Base-by-base conservation (phyloP, 1,140 invertebrate genomes). In the Drosophila subobscura region DNA sequence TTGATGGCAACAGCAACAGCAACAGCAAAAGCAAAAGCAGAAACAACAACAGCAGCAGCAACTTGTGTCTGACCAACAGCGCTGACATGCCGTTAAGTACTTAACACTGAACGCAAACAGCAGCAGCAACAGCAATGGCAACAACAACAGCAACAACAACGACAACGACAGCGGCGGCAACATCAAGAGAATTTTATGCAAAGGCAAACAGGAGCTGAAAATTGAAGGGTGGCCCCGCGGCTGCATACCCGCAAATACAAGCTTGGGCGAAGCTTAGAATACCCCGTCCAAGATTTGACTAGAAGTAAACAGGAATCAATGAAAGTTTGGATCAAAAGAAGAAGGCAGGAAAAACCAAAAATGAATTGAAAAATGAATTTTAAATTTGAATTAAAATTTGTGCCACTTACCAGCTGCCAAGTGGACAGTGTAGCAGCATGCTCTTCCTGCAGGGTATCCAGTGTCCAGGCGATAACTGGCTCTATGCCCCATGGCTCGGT, bases 91-190 rank as follows among this genome's bases (percentile, higher is more conserved):
- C 66, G 76, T 85, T 85, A 84, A 83, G 79, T 74, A 79, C 72
- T 85, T 83, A 85, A 83, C 80, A 79, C 79, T 66, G 72, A 66
- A 58, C 61, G 72, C 79, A 83, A 83, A 83, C 71, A 85, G 61
- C 57, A 68, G 59, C 53, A 44, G 52, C 16, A 65, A 46, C 42
- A 49, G 25, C 60, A 29, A n/a, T n/a, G 40, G 12, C 42, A 50
- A 51, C 33, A 52, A 29, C 40, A 41, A 16, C 49, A 20, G 5
- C 40, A 50, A 61, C 44, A 57, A 37, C 68, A 66, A 59, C 75
- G 72, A n/a, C 54, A 46, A 51, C 42, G 46, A 49, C 53, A 58
- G 42, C 14, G 25, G 23, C 7, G 25, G 29, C 41, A 27, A 10
- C 16, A 33, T 41, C 27, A 25, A 37, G 42, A 41, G 25, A 45